phyloP scores from a whole-genome alignment of 2,113 vertebrate species.

The Cercopithecus mona region DNA sequence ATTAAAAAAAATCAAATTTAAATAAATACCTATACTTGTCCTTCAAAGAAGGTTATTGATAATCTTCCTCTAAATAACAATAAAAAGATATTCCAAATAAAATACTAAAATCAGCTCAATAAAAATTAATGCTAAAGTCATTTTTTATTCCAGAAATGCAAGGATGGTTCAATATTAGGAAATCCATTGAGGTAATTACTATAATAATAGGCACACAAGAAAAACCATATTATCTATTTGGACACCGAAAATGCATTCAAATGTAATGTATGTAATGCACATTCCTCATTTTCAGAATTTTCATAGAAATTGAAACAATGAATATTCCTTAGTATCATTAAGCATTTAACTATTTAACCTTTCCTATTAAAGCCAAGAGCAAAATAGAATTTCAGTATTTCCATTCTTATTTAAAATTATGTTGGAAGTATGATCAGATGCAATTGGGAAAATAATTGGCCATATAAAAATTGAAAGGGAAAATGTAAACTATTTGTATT shows the following conservation, averaged over 20 bases:
- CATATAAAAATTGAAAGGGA: background rate
- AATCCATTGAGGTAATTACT: background rate
- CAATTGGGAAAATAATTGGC: background rate
- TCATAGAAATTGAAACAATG: background rate
- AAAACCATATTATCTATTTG: background rate
- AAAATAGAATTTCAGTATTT: background rate
- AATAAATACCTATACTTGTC: background rate
- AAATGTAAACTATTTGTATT: background rate
- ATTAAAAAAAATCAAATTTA: background rate
- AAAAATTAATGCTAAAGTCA: background rate
- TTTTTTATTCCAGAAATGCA: background rate
- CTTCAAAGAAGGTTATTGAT: background rate
- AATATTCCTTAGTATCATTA: background rate
- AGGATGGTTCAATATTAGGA: background rate
- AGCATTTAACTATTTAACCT: background rate
- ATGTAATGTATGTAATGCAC: background rate
- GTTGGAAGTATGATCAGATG: background rate
- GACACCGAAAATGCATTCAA: background rate
- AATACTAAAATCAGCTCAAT: background rate
- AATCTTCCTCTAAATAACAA: background rate
- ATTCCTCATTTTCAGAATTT: background rate
- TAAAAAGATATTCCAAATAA: background rate
- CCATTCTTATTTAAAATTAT: background rate
- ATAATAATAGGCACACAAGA: background rate
- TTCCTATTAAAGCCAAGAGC: background rate